phyloP scores from a whole-genome alignment of 2,888 invertebrate species.

The Sarcophaga variegata region DNA sequence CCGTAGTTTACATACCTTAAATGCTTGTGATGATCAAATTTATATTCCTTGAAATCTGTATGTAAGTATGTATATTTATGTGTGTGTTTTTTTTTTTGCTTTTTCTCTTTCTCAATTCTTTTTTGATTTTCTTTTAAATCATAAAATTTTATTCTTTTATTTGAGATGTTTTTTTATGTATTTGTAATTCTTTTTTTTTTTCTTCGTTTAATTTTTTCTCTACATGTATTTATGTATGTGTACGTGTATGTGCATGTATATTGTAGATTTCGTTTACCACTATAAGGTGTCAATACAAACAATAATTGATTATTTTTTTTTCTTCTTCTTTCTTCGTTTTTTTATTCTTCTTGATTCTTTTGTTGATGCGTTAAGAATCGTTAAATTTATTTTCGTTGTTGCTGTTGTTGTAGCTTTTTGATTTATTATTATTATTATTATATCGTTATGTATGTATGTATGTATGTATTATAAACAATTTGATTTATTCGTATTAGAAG shows the following conservation, averaged over 20 bases:
- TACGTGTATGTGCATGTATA: not conserved
- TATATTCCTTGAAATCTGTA: conserved; percentile 37
- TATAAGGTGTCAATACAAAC: conserved; percentile 26
- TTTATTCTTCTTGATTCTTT: conserved; percentile 9
- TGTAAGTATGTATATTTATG: not conserved
- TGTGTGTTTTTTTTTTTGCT: not conserved
- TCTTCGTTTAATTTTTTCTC: not conserved
- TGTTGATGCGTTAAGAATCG: conserved; percentile 15
- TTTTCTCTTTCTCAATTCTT: not conserved
- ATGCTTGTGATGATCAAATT: not conserved
- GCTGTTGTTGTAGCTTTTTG: not conserved
- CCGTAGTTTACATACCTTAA: not conserved
- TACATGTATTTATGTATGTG: not conserved
- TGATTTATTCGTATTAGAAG: conserved; percentile 5
- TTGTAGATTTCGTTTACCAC: conserved; percentile 28
- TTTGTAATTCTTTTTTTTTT: not conserved
- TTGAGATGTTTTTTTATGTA: not conserved
- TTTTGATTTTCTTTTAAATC: not conserved
- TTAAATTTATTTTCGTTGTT: not conserved
- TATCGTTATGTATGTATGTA: not conserved
- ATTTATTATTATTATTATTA: conserved; percentile 22
- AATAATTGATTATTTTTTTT: conserved; percentile 6
- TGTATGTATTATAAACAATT: not conserved
- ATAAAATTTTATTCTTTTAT: conserved; percentile 11
- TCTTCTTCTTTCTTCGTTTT: conserved; percentile 17